Base-by-base conservation (phyloP, 1,140 invertebrate species). In the Trachymyrmex septentrionalis region DNA sequence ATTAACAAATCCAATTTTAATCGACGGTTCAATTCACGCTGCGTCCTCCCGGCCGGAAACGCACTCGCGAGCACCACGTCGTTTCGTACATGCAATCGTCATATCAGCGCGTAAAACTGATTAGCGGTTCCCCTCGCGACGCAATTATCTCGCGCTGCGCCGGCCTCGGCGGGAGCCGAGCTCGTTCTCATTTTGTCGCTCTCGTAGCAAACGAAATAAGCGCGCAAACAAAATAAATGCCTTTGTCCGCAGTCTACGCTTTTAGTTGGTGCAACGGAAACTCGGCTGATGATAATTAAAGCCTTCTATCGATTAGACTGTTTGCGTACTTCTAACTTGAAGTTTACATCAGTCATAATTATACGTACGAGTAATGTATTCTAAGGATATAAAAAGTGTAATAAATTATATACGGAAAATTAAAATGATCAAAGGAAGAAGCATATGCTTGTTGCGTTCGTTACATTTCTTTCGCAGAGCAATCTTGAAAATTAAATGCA, bases 1-100 rank as follows among this genome's bases (percentile, higher is more conserved):
- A 94, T 94, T 94, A 94, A 94, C 92, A 93, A 93, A 93, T 94
- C 93, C 90, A 93, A 94, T 94, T 94, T 92, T 92, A 93, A 94
- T 94, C 90, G 92, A 81, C 88, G 87, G 87, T 90, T 82, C 89
- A 92, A 93, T 94, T 90, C 91, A 85, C 78, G 81, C 55, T 53
- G 86, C 69, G 34, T 6, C 69, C 85, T 50, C 55, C 80, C 69
- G 14, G 69, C 57, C 80, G 69, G 69, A 84, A 66, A 63, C 55
- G 38, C 80, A 82, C 80, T 67, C 59, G 59, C 27, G 53, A 19
- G 19, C 53, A 38, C 48, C 30, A 16, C 53, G 53, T 24, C 57
- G 75, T 48, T 73, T 61, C 77, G 71, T 81, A 69, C 61, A 55
- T 71, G 84, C 44, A 69, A 53, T 87, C 85, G 78, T 85, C 82